phyloP scores from a whole-genome alignment of 2,888 invertebrate genomes.

The Abscondita cerata region DNA sequence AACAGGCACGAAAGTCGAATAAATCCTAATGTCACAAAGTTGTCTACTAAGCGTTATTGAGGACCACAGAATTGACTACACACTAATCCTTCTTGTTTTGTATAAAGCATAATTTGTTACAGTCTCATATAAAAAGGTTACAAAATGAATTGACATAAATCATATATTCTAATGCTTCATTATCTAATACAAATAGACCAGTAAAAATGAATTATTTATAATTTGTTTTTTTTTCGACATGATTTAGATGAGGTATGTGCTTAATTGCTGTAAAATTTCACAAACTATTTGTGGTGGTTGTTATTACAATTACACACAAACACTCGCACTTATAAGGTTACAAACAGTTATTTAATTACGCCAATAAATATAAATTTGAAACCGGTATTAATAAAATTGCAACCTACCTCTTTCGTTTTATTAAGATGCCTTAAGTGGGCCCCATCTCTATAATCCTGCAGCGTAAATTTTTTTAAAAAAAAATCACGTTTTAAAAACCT shows the following conservation, averaged over 20 bases:
- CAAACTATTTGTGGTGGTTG: background rate
- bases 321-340: background rate
- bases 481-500: conserved; percentile 34
- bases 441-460: conserved; percentile 22
- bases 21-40: too few relatives aligned
- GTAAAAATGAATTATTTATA: background rate
- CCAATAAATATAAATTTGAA: conserved; percentile 31
- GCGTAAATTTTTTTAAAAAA: conserved; percentile 11
- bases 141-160: too few relatives aligned
- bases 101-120: too few relatives aligned
- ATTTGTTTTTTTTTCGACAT: background rate
- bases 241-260: too few relatives aligned
- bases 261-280: too few relatives aligned
- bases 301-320: background rate
- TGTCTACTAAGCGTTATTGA: too few relatives aligned
- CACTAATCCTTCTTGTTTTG: too few relatives aligned
- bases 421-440: conserved; percentile 32
- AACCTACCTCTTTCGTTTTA: conserved; percentile 29
- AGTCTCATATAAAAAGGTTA: too few relatives aligned
- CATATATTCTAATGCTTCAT: conserved; percentile 1
- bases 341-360: conserved; percentile 29
- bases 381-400: conserved; percentile 32
- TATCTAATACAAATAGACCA: conserved; percentile 10
- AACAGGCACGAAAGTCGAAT: too few relatives aligned
- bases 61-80: too few relatives aligned